Base-by-base conservation (phyloP, 2,888 invertebrate genomes). In the Acronicta leporina region DNA sequence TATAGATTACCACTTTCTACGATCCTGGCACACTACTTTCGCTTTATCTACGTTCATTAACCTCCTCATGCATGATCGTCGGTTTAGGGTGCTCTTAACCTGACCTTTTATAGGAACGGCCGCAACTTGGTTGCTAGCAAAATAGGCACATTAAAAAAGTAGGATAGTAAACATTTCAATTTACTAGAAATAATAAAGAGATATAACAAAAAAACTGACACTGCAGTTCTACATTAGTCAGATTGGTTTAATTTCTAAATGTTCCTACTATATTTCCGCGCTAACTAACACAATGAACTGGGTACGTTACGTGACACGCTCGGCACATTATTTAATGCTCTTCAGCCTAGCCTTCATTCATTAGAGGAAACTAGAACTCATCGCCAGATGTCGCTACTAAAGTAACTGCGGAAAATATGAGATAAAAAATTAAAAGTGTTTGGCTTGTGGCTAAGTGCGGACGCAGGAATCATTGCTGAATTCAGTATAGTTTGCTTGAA, bases 221-320 rank as follows among this genome's bases (percentile, higher is more conserved):
- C 54, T 45, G 33, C 56, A 66, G 50, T 53, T 52, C 45, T 70
- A 64, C 70, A 77, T 77, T 75, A 75, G 77, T 58, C 52, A 30
- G 65, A 81, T 79, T 81, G 75, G 73, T 70, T 67, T 75, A 71
- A 80, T 81, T 79, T 75, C 62, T 69, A 74, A 79, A 77, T 74
- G 71, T 61, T 67, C 46, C 63, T 60, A 67, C 52, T 63, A 57
- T 67, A 54, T 77, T 77, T 57, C 54, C 53, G 46, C 44, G 25
- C 38, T 20, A 53, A 66, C 35, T 43, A 55, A 20, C 7, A 52
- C 33, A 59, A 25, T 55, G 33, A 54, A 51, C 53, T 16, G 4
- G 40, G 56, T 15, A 15, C 46, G 35, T 43, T 30, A 54, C 35
- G 27, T 14, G 42, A 55, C 45, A 45, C 35, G 45, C 50, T 61